Percentiles rank a stretch among this genome's conserved stretches.
phyloP scores from a whole-genome alignment of 2,888 invertebrate species.

The Cinara cedri region DNA sequence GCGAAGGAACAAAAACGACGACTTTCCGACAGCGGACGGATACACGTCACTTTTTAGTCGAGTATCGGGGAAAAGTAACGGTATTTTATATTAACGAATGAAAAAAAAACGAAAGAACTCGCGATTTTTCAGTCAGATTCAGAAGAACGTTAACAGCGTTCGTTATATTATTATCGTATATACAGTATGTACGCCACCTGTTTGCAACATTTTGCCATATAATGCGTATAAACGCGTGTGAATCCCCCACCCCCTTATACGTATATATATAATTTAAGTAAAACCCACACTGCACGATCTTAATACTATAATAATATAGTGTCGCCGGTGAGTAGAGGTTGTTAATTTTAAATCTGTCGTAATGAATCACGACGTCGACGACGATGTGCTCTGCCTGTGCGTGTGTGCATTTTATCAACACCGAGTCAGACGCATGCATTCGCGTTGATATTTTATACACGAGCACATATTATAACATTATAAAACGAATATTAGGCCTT shows the following conservation, averaged over 20 bases:
- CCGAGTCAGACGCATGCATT: background rate
- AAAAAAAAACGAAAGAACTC: background rate
- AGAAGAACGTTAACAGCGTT: no score
- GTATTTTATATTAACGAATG: no score
- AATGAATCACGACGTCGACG: conserved; percentile 24
- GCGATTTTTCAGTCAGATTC: background rate
- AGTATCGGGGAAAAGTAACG: no score
- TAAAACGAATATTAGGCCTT: no score
- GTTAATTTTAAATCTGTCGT: conserved; percentile 36
- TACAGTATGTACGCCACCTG: conserved; percentile 8
- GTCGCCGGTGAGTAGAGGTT: background rate
- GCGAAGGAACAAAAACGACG: no score
- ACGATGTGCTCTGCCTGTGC: background rate
- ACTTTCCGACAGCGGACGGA: no score
- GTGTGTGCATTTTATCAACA: conserved; percentile 3
- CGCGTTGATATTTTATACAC: background rate
- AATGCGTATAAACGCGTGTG: background rate
- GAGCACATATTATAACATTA: no score
- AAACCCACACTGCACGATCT: no score
- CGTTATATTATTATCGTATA: background rate
- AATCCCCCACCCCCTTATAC: background rate
- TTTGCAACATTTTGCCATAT: background rate
- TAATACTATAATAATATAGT: background rate
- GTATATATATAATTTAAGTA: no score
- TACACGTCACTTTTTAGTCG: no score